Conservation (phyloP, 2,888 invertebrate species). For the Theretra japonica region DNA sequence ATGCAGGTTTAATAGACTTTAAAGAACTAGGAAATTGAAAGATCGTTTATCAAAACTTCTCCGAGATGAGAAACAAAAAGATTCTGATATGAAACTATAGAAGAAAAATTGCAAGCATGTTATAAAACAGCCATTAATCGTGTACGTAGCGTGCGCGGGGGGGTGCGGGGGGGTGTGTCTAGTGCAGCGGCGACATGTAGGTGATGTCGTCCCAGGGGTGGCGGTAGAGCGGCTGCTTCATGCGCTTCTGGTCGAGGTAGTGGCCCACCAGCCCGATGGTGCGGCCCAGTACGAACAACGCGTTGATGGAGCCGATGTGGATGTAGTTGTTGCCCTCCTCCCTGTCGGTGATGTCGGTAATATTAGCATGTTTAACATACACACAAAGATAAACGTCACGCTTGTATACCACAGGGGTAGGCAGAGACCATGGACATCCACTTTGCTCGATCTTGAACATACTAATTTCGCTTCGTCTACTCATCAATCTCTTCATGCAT, state of each 20-base stretch:
- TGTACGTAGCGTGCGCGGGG: not conserved
- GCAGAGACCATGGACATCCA: no score
- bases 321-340: constrained; percentile 99
- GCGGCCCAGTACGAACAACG: constrained; percentile 98
- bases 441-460: no score
- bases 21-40: not conserved
- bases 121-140: not conserved
- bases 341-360: constrained; percentile 65
- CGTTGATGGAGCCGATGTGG: constrained; percentile 98
- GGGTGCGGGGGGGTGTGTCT: constrained; percentile 35
- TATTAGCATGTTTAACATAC: no score
- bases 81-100: not conserved
- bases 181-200: constrained; percentile 79
- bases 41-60: no score
- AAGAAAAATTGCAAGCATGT: not conserved
- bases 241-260: constrained; percentile 98
- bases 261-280: constrained; percentile 99
- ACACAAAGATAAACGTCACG: no score
- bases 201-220: constrained; percentile 99
- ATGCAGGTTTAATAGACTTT: not conserved
- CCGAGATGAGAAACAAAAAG: no score
- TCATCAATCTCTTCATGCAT: no score
- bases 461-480: no score
- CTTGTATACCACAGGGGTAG: no score
- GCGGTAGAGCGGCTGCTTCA: constrained; percentile 99